A percentile compares a stretch with the other conserved stretches of the same genome.
Conservation (phyloP, 2,113 vertebrate genomes). For the Pachyramphus minor region DNA sequence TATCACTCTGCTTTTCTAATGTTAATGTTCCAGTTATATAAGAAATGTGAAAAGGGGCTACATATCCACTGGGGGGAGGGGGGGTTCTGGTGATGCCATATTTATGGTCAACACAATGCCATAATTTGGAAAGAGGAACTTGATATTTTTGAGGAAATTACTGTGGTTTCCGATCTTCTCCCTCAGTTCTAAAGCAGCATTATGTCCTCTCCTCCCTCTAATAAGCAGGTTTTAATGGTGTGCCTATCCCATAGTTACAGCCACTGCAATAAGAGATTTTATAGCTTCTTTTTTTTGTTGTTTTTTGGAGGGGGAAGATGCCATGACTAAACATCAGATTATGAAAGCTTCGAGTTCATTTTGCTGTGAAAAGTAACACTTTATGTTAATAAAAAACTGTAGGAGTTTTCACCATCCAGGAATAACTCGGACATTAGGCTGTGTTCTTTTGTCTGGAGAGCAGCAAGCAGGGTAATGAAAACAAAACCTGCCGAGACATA, state of each 20-base stretch:
- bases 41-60: conserved; percentile 57
- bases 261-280: background rate
- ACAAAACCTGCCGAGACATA: conserved; percentile 68
- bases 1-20: conserved; percentile 78
- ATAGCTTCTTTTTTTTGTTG: background rate
- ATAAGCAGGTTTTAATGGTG: conserved; percentile 20
- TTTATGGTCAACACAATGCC: conserved; percentile 50
- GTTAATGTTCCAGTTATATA: conserved; percentile 78
- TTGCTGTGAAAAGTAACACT: conserved; percentile 39
- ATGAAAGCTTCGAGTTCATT: conserved; percentile 9
- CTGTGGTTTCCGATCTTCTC: conserved; percentile 28
- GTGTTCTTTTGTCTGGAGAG: conserved; percentile 68
- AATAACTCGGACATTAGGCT: conserved; percentile 64
- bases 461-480: conserved; percentile 61
- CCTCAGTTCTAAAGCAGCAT: conserved; percentile 34
- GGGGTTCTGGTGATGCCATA: background rate
- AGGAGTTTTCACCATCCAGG: conserved; percentile 57
- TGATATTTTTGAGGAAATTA: conserved; percentile 59
- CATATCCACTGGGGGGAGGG: background rate
- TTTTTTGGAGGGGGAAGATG: background rate
- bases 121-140: conserved; percentile 58
- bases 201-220: conserved; percentile 1
- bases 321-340: conserved; percentile 43
- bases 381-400: conserved; percentile 64
- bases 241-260: conserved; percentile 31